phyloP scores from a whole-genome alignment of 2,888 invertebrate genomes.

The Zeuzera pyrina region DNA sequence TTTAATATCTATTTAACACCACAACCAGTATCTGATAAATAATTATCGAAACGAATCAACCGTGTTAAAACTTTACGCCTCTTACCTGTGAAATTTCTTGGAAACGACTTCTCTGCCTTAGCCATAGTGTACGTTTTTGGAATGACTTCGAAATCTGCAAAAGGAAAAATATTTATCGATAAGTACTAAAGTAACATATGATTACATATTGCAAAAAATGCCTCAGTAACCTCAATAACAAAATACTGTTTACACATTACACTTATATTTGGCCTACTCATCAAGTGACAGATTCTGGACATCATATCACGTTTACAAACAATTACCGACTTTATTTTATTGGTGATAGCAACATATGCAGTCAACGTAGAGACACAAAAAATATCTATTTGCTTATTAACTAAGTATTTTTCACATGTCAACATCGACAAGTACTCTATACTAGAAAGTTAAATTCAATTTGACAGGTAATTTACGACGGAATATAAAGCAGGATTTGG shows the following conservation, averaged over 20 bases:
- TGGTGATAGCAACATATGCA: too few species aligned
- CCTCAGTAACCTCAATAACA: conserved; percentile 23
- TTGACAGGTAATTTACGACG: conserved; percentile 3
- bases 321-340: too few species aligned
- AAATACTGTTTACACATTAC: conserved; percentile 18
- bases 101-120: conserved; percentile 66
- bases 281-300: conserved; percentile 6
- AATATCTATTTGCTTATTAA: too few species aligned
- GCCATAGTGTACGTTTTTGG: conserved; percentile 49
- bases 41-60: too few species aligned
- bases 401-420: conserved; percentile 21
- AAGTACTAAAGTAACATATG: not conserved
- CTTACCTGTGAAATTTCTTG: conserved; percentile 67
- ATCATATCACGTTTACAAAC: too few species aligned
- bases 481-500: too few species aligned
- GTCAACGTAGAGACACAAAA: too few species aligned
- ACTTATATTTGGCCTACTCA: conserved; percentile 19
- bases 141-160: conserved; percentile 46
- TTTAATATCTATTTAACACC: too few species aligned
- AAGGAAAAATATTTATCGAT: not conserved
- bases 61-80: too few species aligned
- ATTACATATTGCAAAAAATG: conserved; percentile 14
- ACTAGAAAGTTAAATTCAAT: conserved; percentile 27
- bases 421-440: conserved; percentile 13
- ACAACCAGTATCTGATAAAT: too few species aligned